phyloP scores from a whole-genome alignment of 2,888 invertebrate species.

The Xylocampa areola region DNA sequence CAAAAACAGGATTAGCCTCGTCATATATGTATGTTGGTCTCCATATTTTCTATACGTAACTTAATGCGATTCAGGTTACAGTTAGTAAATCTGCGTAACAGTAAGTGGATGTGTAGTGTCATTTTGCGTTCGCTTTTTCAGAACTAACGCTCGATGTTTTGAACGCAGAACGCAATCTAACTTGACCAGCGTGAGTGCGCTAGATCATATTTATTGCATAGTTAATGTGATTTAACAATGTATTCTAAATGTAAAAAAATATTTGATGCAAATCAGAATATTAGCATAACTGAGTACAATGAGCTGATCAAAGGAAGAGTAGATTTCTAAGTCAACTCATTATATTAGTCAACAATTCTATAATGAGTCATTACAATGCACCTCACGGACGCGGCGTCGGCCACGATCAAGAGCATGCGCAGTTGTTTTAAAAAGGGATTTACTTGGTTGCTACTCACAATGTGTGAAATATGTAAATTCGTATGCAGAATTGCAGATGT shows the following conservation, averaged over 20 bases:
- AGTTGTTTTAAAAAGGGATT: constrained; percentile 68
- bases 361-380: constrained; percentile 73
- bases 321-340: constrained; percentile 66
- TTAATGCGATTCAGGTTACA: constrained; percentile 18
- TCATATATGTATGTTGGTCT: not conserved
- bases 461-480: constrained; percentile 69
- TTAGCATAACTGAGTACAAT: constrained; percentile 14
- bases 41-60: constrained; percentile 20
- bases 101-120: not conserved
- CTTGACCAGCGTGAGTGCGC: too few relatives aligned
- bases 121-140: not conserved
- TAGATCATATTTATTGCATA: too few relatives aligned
- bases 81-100: constrained; percentile 12
- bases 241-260: too few relatives aligned
- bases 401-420: constrained; percentile 23
- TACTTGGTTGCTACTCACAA: constrained; percentile 51
- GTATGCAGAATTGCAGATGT: constrained; percentile 67
- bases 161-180: too few relatives aligned
- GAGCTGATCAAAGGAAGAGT: constrained; percentile 42
- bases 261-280: not conserved
- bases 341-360: constrained; percentile 69
- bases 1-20: constrained; percentile 29
- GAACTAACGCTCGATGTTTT: not conserved
- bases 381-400: constrained; percentile 64
- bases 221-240: too few relatives aligned